These are phyloP conservation scores for Papilio elwesi DNA, from an alignment of 2,888 invertebrate genomes.

Conservation along the genomic window DNA sequence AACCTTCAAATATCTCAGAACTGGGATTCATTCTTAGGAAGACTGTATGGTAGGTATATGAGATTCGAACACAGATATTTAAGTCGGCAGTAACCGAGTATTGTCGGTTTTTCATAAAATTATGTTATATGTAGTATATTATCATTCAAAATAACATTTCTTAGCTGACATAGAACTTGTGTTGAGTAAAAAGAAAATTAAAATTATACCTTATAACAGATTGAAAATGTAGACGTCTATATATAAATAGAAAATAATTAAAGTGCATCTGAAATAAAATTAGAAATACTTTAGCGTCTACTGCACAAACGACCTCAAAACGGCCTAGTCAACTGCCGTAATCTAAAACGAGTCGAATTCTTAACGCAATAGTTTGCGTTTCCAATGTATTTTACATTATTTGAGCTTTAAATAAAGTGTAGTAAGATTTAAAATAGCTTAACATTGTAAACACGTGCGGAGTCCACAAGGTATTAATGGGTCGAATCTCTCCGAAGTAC, in stretches of 20 bases:
- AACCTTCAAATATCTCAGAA: too few relatives aligned
- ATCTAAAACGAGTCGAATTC: conserved; percentile 78
- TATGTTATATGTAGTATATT: too few relatives aligned
- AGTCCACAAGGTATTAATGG: conserved; percentile 81
- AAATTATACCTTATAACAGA: background rate
- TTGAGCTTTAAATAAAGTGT: conserved; percentile 45
- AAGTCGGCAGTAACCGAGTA: too few relatives aligned
- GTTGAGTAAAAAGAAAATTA: background rate
- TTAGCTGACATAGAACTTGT: too few relatives aligned
- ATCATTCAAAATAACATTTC: too few relatives aligned
- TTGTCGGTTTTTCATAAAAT: too few relatives aligned
- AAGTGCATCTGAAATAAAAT: conserved; percentile 58
- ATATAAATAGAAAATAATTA: conserved; percentile 30
- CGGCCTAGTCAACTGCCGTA: conserved; percentile 79
- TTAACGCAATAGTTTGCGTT: conserved; percentile 81
- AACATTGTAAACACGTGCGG: conserved; percentile 75
- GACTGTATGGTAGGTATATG: too few relatives aligned
- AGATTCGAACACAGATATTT: too few relatives aligned
- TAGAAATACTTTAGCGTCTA: conserved; percentile 58
- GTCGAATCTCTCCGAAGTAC: conserved; percentile 65
- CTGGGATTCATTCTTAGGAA: too few relatives aligned
- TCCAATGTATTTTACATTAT: conserved; percentile 48
- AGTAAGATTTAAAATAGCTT: conserved; percentile 63
- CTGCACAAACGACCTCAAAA: conserved; percentile 81
- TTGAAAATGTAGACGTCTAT: background rate